These are phyloP conservation scores for Porites evermanni DNA, from an alignment of 92 coral and sea anemone genomes.

Conservation along the genomic window DNA sequence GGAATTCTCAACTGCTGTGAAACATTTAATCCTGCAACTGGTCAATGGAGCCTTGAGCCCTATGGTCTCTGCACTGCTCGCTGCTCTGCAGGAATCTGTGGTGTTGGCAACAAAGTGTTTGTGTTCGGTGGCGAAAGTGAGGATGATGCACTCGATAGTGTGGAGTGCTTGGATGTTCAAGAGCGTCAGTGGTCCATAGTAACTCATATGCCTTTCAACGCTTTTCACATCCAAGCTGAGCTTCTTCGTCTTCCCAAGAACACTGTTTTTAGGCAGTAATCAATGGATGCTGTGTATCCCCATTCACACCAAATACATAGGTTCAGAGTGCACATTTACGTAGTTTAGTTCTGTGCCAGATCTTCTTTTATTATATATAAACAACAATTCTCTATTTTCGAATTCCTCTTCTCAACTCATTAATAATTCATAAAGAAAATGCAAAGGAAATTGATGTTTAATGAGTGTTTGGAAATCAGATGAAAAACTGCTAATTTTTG, in stretches of 20 bases:
- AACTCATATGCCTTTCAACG: conserved; percentile 58
- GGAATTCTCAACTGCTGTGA: conserved; percentile 63
- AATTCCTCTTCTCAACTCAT: no score
- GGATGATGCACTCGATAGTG: conserved; percentile 45
- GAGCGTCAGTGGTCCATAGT: conserved; percentile 51
- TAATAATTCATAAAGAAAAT: no score
- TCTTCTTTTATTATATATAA: no score
- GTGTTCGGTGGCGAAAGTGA: conserved; percentile 74
- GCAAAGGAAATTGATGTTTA: no score
- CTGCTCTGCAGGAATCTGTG: conserved; percentile 59
- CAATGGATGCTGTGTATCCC: neutral
- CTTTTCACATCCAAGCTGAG: conserved; percentile 60
- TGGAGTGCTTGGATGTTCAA: conserved; percentile 58
- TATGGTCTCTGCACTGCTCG: conserved; percentile 26
- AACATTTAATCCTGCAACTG: conserved; percentile 41
- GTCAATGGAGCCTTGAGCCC: conserved; percentile 53
- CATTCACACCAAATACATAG: no score
- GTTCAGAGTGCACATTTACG: no score
- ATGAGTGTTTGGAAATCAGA: no score
- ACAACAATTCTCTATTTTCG: no score
- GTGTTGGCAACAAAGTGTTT: conserved; percentile 53
- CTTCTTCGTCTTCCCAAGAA: conserved; percentile 55
- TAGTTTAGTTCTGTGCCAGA: no score
- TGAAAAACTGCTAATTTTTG: no score
- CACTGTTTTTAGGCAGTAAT: neutral